Evolutionary conservation across 2,888 invertebrate genomes (phyloP), one percentile per base, ranked within the genome.

Genomic region (Plutella xylostella): DNA sequence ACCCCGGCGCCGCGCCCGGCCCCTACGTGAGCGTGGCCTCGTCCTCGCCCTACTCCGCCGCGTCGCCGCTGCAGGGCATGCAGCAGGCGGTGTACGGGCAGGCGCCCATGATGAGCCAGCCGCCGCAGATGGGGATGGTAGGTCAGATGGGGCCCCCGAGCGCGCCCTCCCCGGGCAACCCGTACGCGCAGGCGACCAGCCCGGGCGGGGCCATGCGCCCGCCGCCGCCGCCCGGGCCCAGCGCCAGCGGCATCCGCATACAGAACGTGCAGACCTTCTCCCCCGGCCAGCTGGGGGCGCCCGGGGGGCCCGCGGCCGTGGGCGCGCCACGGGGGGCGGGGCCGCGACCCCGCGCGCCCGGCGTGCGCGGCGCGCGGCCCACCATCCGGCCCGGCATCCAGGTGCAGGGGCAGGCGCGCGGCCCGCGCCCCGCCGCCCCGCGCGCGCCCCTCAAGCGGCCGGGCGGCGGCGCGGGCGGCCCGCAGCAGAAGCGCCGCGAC

Each of bases 401-500:
- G 51, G 76, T 80, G 0, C 80, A 79, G 39, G 78, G 75, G 0
- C 80, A 78, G 54, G 63, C 77, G 4, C 59, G 83, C 7, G 74
- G 72, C 1, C 61, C 56, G 9, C 54, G 52, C 4, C 72, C 71
- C 45, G 64, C 63, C 0, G 67, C 14, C 22, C 18, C 12, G 40
- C n/a, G 40, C 12, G 43, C 65, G 2, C 63, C 71, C 7, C 75
- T 80, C 54, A 85, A 85, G 49, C 57, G 85, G 34, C 73, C 74
- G 0, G 72, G 63, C 0, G 61, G 55, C 0, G 43, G 41, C 2
- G 66, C 62, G 4, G 68, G 68, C 0, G 71, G 74, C 0, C 63
- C 55, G 0, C 68, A 67, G 46, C 85, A 87, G 55, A 83, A 86
- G 49, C 77, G 89, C 14, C 73, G 89, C 49, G 90, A 90, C 54